These are phyloP conservation scores for Drosophila teissieri DNA, from an alignment of 1,140 invertebrate species.

Conservation along the genomic window DNA sequence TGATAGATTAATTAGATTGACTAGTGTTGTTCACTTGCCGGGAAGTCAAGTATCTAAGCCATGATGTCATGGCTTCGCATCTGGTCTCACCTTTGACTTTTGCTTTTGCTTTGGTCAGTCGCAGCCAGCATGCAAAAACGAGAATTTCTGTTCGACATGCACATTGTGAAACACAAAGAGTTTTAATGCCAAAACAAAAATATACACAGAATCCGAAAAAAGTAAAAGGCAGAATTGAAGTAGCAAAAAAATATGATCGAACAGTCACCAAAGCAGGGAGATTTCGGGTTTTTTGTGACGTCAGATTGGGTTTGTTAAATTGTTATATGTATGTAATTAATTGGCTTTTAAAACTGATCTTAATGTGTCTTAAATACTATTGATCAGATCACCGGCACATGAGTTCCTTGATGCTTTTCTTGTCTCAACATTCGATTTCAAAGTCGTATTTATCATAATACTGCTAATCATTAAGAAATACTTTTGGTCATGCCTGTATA, in stretches of 20 bases:
- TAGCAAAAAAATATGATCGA: conserved; percentile 11
- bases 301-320: conserved; percentile 1
- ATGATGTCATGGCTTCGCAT: conserved; percentile 72
- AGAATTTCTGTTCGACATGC: conserved; percentile 55
- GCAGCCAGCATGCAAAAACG: conserved; percentile 58
- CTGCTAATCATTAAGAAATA: conserved; percentile 11
- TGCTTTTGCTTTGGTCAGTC: conserved; percentile 52
- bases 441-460: conserved; percentile 15
- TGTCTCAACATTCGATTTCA: neutral
- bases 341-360: neutral
- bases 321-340: neutral
- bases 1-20: conserved; percentile 60
- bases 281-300: conserved; percentile 31
- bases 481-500: conserved; percentile 1
- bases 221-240: conserved; percentile 49
- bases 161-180: conserved; percentile 50
- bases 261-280: conserved; percentile 25
- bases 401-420: neutral
- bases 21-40: conserved; percentile 36
- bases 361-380: conserved; percentile 4
- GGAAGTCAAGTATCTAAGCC: conserved; percentile 42
- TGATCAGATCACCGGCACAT: neutral
- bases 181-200: conserved; percentile 29
- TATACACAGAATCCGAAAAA: conserved; percentile 37
- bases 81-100: conserved; percentile 57